Evolutionary conservation across 2,888 invertebrate species (phyloP).

Genomic region (Papilio protenor): DNA sequence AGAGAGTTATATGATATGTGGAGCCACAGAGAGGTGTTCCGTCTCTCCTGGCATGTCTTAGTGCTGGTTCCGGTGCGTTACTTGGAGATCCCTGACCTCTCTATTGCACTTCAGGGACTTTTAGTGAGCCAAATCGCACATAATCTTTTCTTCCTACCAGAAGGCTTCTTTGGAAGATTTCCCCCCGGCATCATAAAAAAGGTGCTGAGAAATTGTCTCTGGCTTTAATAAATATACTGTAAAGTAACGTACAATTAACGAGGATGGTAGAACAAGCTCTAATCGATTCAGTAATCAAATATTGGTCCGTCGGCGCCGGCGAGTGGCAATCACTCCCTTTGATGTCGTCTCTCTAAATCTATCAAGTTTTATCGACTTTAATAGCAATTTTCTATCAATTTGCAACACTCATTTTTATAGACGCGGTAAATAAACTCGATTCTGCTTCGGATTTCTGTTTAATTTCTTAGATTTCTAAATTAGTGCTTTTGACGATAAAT

Average conservation of each 20-base stretch:
- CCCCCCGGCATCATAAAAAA: too few species aligned
- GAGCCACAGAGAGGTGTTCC: too few species aligned
- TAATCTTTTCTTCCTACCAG: too few species aligned
- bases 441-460: not conserved
- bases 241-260: not conserved
- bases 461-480: not conserved
- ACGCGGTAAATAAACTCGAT: not conserved
- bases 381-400: constrained; percentile 14
- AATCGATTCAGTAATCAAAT: constrained; percentile 19
- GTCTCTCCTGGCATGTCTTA: too few species aligned
- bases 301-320: constrained; percentile 15
- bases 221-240: not conserved
- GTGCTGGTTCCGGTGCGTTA: too few species aligned
- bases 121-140: too few species aligned
- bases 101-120: too few species aligned
- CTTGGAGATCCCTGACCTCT: too few species aligned
- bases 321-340: constrained; percentile 5
- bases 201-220: too few species aligned
- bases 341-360: constrained; percentile 5
- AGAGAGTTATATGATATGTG: not conserved
- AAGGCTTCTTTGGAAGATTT: too few species aligned
- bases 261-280: not conserved
- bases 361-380: constrained; percentile 12
- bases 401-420: not conserved
- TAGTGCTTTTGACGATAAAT: not conserved